A percentile compares a stretch with the other conserved stretches of the same genome.
Evolutionary conservation across 2,113 vertebrate genomes (phyloP).

Genomic region (Vulpes vulpes): DNA sequence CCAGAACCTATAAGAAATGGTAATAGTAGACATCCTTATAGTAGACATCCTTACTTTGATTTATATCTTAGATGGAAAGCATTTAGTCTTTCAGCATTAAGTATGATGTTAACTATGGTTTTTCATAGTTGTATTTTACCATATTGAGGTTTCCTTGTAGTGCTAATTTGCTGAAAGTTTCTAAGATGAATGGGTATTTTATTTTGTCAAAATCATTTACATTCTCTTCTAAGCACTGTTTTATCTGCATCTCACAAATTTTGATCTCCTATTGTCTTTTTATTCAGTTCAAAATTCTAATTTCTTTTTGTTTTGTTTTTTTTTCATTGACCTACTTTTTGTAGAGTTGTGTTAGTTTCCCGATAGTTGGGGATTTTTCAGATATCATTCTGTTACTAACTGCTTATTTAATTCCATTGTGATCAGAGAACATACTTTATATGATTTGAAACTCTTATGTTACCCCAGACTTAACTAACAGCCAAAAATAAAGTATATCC

Average conservation of each 20-base stretch:
- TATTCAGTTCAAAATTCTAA: background rate
- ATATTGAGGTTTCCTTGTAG: background rate
- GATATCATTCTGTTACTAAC: background rate
- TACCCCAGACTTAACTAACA: background rate
- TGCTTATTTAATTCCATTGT: background rate
- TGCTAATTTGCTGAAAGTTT: background rate
- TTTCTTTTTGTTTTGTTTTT: background rate
- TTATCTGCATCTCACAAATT: background rate
- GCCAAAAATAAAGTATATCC: background rate
- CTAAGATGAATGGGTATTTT: background rate
- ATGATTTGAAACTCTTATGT: background rate
- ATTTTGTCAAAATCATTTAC: background rate
- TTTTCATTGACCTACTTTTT: background rate
- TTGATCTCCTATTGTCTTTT: background rate
- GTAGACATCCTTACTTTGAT: background rate
- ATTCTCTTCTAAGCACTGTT: background rate
- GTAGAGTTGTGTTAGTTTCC: background rate
- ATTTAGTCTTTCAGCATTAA: background rate
- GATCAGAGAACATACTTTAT: background rate
- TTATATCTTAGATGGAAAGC: background rate
- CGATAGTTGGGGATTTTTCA: background rate
- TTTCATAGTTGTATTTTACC: background rate
- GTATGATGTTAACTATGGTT: background rate
- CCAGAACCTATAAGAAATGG: background rate
- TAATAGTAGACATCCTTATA: background rate